phyloP scores from a whole-genome alignment of 1,140 invertebrate species.

The Matsumurasca onukii region DNA sequence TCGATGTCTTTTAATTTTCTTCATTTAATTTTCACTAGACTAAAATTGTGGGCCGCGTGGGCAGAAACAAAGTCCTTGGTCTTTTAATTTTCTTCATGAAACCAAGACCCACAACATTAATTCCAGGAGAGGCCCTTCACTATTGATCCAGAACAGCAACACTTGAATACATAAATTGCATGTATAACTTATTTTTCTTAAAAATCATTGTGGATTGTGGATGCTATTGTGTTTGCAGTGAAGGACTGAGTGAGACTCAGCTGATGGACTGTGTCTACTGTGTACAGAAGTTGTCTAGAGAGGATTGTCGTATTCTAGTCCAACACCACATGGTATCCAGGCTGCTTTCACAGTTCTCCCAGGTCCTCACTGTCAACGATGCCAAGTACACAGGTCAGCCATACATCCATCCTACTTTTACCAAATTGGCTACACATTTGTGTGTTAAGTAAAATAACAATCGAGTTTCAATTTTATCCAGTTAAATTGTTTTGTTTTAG shows the following conservation, averaged over 20 bases:
- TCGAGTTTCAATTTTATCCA: background rate
- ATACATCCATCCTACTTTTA: background rate
- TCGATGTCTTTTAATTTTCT: no score
- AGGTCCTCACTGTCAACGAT: background rate
- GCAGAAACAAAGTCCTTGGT: no score
- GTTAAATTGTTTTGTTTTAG: background rate
- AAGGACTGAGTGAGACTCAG: background rate
- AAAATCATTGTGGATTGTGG: no score
- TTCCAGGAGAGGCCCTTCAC: no score
- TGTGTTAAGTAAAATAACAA: background rate
- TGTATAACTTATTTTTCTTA: no score
- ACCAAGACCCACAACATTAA: no score
- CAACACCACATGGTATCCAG: conserved; percentile 10
- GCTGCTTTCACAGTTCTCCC: conserved; percentile 15
- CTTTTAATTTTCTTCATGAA: no score
- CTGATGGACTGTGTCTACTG: conserved; percentile 36
- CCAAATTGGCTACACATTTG: background rate
- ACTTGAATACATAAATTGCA: no score
- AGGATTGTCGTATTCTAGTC: conserved; percentile 17
- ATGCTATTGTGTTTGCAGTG: conserved; percentile 7
- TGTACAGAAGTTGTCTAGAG: conserved; percentile 38
- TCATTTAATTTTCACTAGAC: no score
- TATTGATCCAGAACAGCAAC: no score
- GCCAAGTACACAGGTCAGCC: conserved; percentile 1
- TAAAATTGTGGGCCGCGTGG: no score